These are phyloP conservation scores for Elephas maximus DNA, from an alignment of 2,113 vertebrate genomes.

Conservation along the genomic window DNA sequence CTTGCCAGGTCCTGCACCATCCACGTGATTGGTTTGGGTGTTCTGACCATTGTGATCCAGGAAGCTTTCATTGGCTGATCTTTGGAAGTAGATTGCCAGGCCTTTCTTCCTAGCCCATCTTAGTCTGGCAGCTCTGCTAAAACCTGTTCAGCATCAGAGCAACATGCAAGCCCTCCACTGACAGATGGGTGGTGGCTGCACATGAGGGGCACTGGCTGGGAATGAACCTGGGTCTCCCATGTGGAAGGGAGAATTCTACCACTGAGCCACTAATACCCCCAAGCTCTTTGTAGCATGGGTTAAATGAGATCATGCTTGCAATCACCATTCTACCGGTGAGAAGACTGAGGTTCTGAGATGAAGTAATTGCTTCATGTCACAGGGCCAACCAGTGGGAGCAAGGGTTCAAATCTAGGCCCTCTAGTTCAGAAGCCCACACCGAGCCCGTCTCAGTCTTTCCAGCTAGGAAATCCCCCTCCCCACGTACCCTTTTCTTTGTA, in stretches of 20 bases:
- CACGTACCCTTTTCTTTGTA: background rate
- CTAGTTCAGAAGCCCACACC: background rate
- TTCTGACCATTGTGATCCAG: background rate
- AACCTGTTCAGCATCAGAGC: background rate
- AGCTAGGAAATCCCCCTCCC: background rate
- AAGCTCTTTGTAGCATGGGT: background rate
- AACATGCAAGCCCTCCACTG: background rate
- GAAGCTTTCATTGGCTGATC: background rate
- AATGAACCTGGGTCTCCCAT: background rate
- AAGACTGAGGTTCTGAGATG: background rate
- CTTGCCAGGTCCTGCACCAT: background rate
- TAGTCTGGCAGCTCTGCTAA: background rate
- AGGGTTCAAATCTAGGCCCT: background rate
- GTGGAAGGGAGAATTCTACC: background rate
- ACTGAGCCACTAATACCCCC: background rate
- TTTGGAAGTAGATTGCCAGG: background rate
- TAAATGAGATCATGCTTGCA: background rate
- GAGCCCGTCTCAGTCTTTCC: background rate
- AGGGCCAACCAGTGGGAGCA: background rate
- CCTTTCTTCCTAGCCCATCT: background rate
- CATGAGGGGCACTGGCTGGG: background rate
- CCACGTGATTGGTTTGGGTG: background rate
- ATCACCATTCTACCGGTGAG: background rate
- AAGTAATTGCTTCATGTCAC: background rate
- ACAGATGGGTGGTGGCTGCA: background rate